phyloP scores from a whole-genome alignment of 1,140 invertebrate genomes.

The Ooceraea biroi region DNA sequence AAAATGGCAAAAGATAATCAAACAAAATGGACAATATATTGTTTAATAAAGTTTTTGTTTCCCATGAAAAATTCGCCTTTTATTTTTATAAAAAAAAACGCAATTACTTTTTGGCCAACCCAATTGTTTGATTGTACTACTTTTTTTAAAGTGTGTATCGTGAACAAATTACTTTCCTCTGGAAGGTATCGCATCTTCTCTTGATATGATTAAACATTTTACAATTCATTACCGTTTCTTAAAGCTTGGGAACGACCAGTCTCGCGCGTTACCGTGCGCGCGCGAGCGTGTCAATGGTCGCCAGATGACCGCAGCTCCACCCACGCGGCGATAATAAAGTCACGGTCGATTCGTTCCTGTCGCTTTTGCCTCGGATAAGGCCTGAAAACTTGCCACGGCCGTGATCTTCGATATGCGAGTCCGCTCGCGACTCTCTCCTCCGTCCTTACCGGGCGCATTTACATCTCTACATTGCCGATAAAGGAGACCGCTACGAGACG shows the following conservation, averaged over 20 bases:
- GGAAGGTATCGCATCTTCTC: background rate
- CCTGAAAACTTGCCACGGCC: slow-evolving; percentile 60
- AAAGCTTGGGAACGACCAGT: slow-evolving; percentile 11
- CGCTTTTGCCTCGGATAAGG: slow-evolving; percentile 69
- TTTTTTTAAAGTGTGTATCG: background rate
- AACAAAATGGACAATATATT: too few species aligned
- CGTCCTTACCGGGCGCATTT: slow-evolving; percentile 43
- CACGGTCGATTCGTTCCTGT: slow-evolving; percentile 74
- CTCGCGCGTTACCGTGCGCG: slow-evolving; percentile 38
- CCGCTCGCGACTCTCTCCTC: slow-evolving; percentile 13
- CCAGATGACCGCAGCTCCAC: slow-evolving; percentile 57
- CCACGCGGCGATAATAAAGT: slow-evolving; percentile 74
- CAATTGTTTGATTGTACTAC: too few species aligned
- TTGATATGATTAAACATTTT: slow-evolving; percentile 7
- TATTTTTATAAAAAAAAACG: too few species aligned
- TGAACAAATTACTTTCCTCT: background rate
- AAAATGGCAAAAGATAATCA: too few species aligned
- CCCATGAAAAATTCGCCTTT: too few species aligned
- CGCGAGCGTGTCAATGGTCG: slow-evolving; percentile 62
- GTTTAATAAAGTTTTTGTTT: too few species aligned
- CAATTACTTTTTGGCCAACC: too few species aligned
- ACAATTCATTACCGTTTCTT: slow-evolving; percentile 32
- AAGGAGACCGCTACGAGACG: slow-evolving; percentile 55
- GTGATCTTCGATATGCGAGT: slow-evolving; percentile 67
- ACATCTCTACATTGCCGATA: slow-evolving; percentile 42